Evolutionary conservation across 2,797 vertebrate genomes (phyloP).

Genomic region (Urosaurus nigricauda): DNA sequence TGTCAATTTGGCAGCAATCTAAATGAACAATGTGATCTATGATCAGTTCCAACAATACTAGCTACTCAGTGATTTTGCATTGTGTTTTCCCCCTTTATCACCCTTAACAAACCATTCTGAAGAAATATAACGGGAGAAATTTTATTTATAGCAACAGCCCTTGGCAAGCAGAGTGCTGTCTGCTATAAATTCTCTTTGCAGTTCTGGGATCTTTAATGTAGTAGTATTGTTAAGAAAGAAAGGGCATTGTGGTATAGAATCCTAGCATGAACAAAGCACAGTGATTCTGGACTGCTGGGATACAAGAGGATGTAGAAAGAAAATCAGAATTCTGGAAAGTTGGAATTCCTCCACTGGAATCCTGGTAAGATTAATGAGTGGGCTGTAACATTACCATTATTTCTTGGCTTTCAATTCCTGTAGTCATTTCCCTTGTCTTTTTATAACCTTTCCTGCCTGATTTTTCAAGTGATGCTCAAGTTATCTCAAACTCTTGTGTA

Average conservation of each 20-base stretch:
- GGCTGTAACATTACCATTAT: neutral
- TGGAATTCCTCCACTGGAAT: neutral
- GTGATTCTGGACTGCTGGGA: neutral
- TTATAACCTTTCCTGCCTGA: neutral
- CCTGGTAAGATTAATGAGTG: slow-evolving; percentile 6
- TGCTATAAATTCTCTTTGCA: slow-evolving; percentile 63
- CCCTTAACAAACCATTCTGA: slow-evolving; percentile 13
- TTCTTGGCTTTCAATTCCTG: neutral
- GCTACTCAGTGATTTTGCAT: neutral
- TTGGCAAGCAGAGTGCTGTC: slow-evolving; percentile 54
- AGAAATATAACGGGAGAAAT: slow-evolving; percentile 29
- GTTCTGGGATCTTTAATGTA: slow-evolving; percentile 50
- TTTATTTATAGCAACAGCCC: slow-evolving; percentile 53
- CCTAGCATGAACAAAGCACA: slow-evolving; percentile 20
- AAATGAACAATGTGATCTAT: slow-evolving; percentile 37
- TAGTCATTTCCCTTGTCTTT: neutral
- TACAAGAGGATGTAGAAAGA: neutral
- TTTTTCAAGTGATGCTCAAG: neutral
- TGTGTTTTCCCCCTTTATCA: neutral
- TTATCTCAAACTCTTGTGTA: neutral
- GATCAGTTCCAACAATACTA: slow-evolving; percentile 6
- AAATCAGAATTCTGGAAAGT: slow-evolving; percentile 33
- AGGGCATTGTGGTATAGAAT: slow-evolving; percentile 49
- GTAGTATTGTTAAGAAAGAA: slow-evolving; percentile 57
- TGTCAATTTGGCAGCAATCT: slow-evolving; percentile 33